These are phyloP conservation scores for Drosophila austrosaltans DNA, from an alignment of 2,888 invertebrate species.

Conservation along the genomic window DNA sequence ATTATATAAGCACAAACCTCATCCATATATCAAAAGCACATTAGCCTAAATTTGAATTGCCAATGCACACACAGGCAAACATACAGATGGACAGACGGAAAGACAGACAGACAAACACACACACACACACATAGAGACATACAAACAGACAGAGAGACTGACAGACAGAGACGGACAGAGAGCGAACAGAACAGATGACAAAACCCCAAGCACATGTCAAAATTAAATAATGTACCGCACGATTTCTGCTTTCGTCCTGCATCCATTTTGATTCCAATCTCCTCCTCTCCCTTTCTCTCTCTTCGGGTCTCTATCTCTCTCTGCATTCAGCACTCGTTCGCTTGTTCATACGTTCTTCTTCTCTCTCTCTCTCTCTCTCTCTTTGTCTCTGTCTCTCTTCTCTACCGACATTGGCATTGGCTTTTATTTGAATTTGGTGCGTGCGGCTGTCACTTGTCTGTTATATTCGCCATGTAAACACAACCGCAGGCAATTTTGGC, in stretches of 20 bases:
- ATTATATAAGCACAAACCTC: constrained; percentile 38
- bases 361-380: constrained; percentile 1
- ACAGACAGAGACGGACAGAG: constrained; percentile 8
- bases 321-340: too few relatives aligned
- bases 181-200: constrained; percentile 45
- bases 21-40: constrained; percentile 65
- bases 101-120: constrained; percentile 21
- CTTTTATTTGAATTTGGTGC: constrained; percentile 79
- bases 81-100: constrained; percentile 18
- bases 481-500: constrained; percentile 79
- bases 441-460: constrained; percentile 80
- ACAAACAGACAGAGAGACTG: constrained; percentile 13
- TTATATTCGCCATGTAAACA: constrained; percentile 79
- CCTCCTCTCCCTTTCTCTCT: neutral
- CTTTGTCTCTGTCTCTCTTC: neutral
- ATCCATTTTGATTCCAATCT: constrained; percentile 29
- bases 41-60: constrained; percentile 72
- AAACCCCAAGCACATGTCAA: constrained; percentile 80
- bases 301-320: constrained; percentile 13
- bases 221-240: constrained; percentile 79
- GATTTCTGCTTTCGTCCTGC: constrained; percentile 35
- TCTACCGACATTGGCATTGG: constrained; percentile 70
- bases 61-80: constrained; percentile 39
- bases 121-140: constrained; percentile 17
- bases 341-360: neutral